Conservation (phyloP, 2,888 invertebrate species). For the Ctena decussata region DNA sequence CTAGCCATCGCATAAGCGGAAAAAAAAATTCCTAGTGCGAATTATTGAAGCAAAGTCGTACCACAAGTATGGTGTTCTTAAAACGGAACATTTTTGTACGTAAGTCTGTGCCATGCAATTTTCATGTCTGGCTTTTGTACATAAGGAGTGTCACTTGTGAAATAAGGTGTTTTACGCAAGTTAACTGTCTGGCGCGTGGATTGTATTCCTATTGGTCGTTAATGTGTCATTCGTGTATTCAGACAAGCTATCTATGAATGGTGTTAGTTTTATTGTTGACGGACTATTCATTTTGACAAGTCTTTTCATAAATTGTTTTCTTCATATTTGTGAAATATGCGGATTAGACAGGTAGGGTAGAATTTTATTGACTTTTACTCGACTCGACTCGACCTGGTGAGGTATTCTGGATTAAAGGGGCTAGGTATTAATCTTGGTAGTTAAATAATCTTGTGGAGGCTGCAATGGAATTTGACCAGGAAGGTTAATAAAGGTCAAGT, state of each 20-base stretch:
- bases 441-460: no score
- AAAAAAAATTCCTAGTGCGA: background rate
- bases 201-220: background rate
- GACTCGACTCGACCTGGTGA: no score
- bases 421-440: no score
- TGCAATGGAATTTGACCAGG: no score
- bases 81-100: conserved; percentile 6
- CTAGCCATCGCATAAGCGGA: background rate
- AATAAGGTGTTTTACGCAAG: background rate
- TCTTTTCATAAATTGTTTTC: background rate
- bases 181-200: background rate
- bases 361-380: no score
- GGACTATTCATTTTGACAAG: background rate
- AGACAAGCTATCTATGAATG: background rate
- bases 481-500: no score
- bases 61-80: conserved; percentile 3
- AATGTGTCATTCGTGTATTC: conserved; percentile 5
- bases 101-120: background rate
- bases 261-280: background rate
- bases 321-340: background rate
- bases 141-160: background rate
- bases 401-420: no score
- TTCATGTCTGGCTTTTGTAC: background rate
- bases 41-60: background rate
- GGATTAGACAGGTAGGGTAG: background rate